Evolutionary conservation across 30 jellyfish, hydroid and myxozoan genomes (phyloP), one percentile per base, ranked within the genome.

Genomic region (Mastigias papua): DNA sequence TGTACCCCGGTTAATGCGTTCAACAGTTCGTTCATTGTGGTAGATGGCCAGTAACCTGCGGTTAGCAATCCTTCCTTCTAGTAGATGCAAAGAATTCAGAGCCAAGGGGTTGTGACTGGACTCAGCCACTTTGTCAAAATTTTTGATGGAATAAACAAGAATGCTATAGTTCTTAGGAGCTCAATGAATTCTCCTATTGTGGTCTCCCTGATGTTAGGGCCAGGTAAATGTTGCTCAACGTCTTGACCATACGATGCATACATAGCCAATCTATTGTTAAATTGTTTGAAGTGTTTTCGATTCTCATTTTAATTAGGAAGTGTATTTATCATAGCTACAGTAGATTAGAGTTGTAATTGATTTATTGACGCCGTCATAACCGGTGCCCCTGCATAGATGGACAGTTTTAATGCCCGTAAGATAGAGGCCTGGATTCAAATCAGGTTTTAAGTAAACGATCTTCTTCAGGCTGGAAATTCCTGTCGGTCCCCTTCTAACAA

Each of bases 291-390:
- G 74, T 27, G 0, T 63, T 54, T 63, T 37, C 42, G 35, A 63
- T 63, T 63, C 48, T 58, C 78, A 63, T 32, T 79, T 63, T 80
- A 61, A 63, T 57, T 31, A 27, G 58, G 79, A 54, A 15, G 46
- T 31, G 71, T 80, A 80, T 80, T 80, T 80, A 80, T 80, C 90
- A 46, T 20, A 63, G 90, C n/a, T 65, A 63, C 17, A 78, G 26
- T 60, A 78, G 27, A 62, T 75, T 80, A 63, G 49, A 80, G 90
- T 80, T 80, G 90, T 80, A 80, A 80, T 80, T 80, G 81, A 80
- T 77, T 77, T 58, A 37, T 72, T 32, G 29, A 10, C 64, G 57
- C 66, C 76, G 78, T 57, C 57, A 13, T 34, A 27, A 57, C 64
- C 78, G 78, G 88, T 77, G 77, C 11, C 20, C 61, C 28, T 46